Conservation (phyloP, 2,797 vertebrate genomes). For the Phalloptychus januarius region DNA sequence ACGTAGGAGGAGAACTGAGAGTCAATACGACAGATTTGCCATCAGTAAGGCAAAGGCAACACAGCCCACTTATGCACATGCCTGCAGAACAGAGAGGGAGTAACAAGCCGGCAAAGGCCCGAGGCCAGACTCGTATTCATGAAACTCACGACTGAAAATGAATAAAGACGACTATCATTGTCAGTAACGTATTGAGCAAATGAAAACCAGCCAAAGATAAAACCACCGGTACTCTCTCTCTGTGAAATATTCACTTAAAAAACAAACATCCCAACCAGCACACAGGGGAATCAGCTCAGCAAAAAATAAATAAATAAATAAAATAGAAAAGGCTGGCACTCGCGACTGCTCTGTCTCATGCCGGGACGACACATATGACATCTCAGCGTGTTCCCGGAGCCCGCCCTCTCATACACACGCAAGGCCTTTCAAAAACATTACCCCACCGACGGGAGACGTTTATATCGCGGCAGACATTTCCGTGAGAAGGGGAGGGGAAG, state of each 20-base stretch:
- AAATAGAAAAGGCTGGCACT: conserved; percentile 33
- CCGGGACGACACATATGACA: conserved; percentile 62
- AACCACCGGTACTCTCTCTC: conserved; percentile 11
- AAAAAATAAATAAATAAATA: conserved; percentile 22
- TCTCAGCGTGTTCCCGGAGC: conserved; percentile 62
- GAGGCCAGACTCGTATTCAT: conserved; percentile 51
- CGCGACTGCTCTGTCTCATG: conserved; percentile 52
- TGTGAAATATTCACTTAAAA: conserved; percentile 43
- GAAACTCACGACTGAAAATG: conserved; percentile 37
- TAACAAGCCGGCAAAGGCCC: conserved; percentile 75
- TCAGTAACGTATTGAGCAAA: conserved; percentile 39
- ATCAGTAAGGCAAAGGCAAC: conserved; percentile 67
- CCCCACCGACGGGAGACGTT: conserved; percentile 54
- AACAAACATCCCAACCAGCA: conserved; percentile 31
- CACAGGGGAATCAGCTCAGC: conserved; percentile 43
- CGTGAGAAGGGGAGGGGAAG: conserved; percentile 40
- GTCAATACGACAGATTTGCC: conserved; percentile 64
- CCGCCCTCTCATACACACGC: conserved; percentile 65
- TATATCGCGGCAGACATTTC: conserved; percentile 65
- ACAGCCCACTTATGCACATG: conserved; percentile 42
- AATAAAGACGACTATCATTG: conserved; percentile 51
- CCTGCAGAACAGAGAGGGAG: conserved; percentile 63
- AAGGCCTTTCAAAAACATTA: conserved; percentile 76
- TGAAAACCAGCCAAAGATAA: conserved; percentile 30
- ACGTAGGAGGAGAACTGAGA: conserved; percentile 72